Percentiles rank a stretch among this genome's conserved stretches.
Evolutionary conservation across 30 jellyfish, hydroid and myxozoan genomes (phyloP).

Genomic region (Hydra vulgaris): DNA sequence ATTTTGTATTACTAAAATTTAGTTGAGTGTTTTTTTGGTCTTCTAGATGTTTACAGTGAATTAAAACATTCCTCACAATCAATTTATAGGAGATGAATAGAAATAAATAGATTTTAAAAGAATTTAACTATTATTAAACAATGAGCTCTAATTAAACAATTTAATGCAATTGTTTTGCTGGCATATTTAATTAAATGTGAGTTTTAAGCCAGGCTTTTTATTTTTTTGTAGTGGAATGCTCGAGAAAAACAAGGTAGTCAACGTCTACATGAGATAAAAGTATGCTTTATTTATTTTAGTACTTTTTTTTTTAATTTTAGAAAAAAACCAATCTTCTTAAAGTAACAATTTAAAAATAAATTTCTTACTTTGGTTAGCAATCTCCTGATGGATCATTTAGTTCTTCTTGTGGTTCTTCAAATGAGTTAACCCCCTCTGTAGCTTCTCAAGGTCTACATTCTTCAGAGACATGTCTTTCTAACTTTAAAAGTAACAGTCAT

Average conservation of each 20-base stretch:
- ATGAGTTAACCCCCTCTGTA: constrained; percentile 44
- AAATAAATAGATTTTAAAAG: too few species aligned
- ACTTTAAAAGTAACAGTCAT: not conserved
- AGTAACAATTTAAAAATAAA: not conserved
- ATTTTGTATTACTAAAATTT: too few species aligned
- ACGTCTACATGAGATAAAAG: not conserved
- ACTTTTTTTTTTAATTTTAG: too few species aligned
- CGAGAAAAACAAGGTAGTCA: constrained; percentile 2
- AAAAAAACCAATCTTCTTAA: not conserved
- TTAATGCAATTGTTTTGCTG: not conserved
- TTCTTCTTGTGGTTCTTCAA: constrained; percentile 78
- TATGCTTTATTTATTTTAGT: not conserved
- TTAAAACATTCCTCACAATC: too few species aligned
- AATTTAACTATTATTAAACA: too few species aligned
- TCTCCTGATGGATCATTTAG: constrained; percentile 64
- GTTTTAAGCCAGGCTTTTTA: too few species aligned
- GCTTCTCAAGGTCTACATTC: constrained; percentile 41
- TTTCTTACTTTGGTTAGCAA: constrained; percentile 16
- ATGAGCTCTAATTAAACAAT: too few species aligned
- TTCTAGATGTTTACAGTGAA: too few species aligned
- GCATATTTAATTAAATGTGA: too few species aligned
- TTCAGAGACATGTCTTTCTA: not conserved
- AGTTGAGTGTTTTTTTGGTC: too few species aligned
- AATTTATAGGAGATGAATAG: too few species aligned
- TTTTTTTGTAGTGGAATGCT: constrained; percentile 30